Percentiles rank a stretch among this genome's conserved stretches.
Conservation (phyloP, 2,113 vertebrate species). For the Edolisoma coerulescens region DNA sequence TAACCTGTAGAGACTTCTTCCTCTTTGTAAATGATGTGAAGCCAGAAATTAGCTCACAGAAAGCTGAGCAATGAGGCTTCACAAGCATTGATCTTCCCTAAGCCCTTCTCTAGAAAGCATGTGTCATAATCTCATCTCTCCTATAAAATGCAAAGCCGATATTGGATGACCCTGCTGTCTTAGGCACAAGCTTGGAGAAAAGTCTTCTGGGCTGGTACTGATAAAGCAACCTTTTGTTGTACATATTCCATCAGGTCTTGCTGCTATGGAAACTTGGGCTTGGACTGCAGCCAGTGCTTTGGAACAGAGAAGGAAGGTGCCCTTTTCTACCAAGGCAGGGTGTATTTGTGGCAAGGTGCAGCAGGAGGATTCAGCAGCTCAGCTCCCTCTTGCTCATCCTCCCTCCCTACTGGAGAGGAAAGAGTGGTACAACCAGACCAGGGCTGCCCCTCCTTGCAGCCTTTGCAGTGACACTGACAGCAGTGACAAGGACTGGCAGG, state of each 20-base stretch:
- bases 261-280: not conserved
- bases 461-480: not conserved
- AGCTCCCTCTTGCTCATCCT: not conserved
- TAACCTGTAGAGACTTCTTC: not conserved
- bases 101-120: not conserved
- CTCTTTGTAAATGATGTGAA: not conserved
- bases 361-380: not conserved
- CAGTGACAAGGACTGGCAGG: not conserved
- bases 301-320: not conserved
- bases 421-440: too few species aligned
- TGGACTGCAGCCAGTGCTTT: not conserved
- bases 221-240: constrained; percentile 25
- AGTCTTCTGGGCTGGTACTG: not conserved
- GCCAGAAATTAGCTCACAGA: not conserved
- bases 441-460: not conserved
- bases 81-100: not conserved
- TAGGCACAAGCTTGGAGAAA: not conserved
- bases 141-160: not conserved
- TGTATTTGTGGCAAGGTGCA: not conserved
- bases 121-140: not conserved
- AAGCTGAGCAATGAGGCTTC: not conserved
- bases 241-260: not conserved
- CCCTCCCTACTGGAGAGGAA: not conserved
- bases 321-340: not conserved
- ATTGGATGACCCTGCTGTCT: not conserved